Percentiles rank a stretch among this genome's conserved stretches.
These are phyloP conservation scores for Andricus grossulariae DNA, from an alignment of 1,140 invertebrate genomes.

Conservation along the genomic window DNA sequence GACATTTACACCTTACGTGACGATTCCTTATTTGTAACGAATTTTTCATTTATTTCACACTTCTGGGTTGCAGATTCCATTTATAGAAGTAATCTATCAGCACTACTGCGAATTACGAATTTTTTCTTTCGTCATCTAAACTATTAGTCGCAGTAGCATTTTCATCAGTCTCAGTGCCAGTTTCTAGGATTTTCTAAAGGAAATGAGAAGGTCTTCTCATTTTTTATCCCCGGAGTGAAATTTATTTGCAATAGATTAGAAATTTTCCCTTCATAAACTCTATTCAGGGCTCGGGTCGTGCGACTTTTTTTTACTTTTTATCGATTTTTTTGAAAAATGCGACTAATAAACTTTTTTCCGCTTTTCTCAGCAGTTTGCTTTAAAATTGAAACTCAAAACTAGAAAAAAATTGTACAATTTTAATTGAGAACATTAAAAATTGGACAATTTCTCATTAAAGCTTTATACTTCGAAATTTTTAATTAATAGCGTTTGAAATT, in stretches of 20 bases:
- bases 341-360: too few species aligned
- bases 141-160: conserved; percentile 4
- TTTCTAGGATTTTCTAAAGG: not conserved
- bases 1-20: not conserved
- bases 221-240: not conserved
- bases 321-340: too few species aligned
- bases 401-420: too few species aligned
- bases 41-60: not conserved
- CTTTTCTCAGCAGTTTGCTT: too few species aligned
- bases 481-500: too few species aligned
- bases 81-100: not conserved
- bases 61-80: not conserved
- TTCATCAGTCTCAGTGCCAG: conserved; percentile 29
- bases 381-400: too few species aligned
- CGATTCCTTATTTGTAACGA: not conserved
- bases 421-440: too few species aligned
- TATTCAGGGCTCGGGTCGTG: not conserved
- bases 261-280: not conserved
- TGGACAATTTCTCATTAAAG: too few species aligned
- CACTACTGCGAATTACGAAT: not conserved
- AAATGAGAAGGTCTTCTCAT: not conserved
- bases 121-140: not conserved
- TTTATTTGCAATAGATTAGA: not conserved
- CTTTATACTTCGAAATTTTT: too few species aligned
- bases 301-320: too few species aligned